Base-by-base conservation (phyloP, 2,888 invertebrate genomes). In the Baronia brevicornis region DNA sequence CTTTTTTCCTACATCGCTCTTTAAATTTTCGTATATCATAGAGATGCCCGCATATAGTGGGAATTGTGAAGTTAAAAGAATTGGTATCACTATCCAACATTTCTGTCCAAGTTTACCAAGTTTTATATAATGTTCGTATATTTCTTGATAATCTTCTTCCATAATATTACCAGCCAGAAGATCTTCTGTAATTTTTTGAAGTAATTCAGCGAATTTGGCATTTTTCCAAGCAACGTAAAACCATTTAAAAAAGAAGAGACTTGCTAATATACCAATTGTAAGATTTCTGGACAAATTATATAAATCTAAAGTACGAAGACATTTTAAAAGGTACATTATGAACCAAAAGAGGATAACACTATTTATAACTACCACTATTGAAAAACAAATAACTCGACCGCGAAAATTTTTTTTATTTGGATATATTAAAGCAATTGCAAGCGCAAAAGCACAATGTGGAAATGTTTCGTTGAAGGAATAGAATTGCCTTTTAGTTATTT, bases 241-340 rank as follows among this genome's bases (percentile, higher is more conserved):
- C 0, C 57, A 57, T 61, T 75, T 78, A n/a, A 71, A 54, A 12
- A 73, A 57, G 32, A 67, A 77, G 1, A 75, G 43, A 4, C 51
- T n/a, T 0, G 65, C 38, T 2, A 73, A 38, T 1, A 73, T 42
- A 0, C 52, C 59, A 15, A 74, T 38, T 2, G 73, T 60, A 39
- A 73, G 48, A 36, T 72, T 67, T 28, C 71, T 56, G 4, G 68
- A 46, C 2, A 73, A 54, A 35, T 72, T 75, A 22, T 52, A 60
- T 27, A 70, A 43, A 28, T 75, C 71, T n/a, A 51, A 24, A 4
- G 28, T 51, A 15, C 48, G 46, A 0, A 69, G 35, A 32, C 67
- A 68, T 43, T 60, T 62, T 5, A 45, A 48, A 2, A 66, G 51
- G 37, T 73, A 73, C 3, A 51, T 39, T 1, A 41, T 19, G 30